A percentile compares a stretch with the other conserved stretches of the same genome.
Conservation (phyloP, 2,113 vertebrate genomes). For the Bucco capensis region DNA sequence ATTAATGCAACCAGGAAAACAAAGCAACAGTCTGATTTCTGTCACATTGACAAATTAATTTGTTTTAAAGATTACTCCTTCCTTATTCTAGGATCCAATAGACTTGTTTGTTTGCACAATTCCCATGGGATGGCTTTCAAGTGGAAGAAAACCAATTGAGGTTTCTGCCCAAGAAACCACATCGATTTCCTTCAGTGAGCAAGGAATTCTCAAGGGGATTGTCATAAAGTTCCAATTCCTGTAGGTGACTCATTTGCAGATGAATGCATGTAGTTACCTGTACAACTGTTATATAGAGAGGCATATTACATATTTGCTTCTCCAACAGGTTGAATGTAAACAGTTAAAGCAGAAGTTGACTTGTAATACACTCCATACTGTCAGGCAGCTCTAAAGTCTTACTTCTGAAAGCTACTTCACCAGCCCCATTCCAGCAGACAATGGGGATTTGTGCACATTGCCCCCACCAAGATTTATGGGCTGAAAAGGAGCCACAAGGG, state of each 20-base stretch:
- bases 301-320: neutral
- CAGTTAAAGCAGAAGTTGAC: neutral
- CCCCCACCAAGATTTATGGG: neutral
- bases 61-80: neutral
- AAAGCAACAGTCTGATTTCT: neutral
- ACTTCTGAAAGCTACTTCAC: neutral
- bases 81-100: neutral
- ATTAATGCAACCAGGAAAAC: neutral
- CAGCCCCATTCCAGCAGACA: neutral
- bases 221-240: neutral
- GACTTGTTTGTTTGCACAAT: neutral
- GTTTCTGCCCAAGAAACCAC: neutral
- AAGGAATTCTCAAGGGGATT: neutral
- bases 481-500: neutral
- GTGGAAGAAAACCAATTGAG: neutral
- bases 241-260: neutral
- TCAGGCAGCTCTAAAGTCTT: neutral
- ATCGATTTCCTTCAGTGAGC: too few relatives aligned
- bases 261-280: neutral
- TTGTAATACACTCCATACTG: neutral
- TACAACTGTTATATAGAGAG: neutral
- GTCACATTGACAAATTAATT: neutral
- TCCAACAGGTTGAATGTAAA: neutral
- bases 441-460: rapidly evolving
- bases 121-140: neutral